Conservation (phyloP, 2,797 vertebrate species). For the Lacerta viridis region DNA sequence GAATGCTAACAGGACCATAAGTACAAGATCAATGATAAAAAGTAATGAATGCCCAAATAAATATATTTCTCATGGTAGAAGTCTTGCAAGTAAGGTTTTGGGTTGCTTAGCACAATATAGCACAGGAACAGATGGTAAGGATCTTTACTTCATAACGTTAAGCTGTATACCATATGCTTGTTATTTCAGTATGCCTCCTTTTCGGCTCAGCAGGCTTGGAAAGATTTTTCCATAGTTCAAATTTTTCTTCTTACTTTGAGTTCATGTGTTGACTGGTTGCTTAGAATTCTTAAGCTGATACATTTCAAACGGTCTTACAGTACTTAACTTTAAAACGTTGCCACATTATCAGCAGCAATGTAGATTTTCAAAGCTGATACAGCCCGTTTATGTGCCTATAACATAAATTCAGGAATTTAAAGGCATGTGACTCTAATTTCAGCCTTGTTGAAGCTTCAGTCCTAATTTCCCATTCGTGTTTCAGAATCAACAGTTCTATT, state of each 20-base stretch:
- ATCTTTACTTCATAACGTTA: constrained; percentile 54
- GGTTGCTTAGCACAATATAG: constrained; percentile 17
- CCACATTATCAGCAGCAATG: not conserved
- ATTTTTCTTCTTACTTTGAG: constrained; percentile 66
- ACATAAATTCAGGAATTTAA: not conserved
- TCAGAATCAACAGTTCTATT: not conserved
- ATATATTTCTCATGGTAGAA: not conserved
- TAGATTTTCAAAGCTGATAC: not conserved
- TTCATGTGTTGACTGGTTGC: constrained; percentile 50
- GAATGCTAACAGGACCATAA: not conserved
- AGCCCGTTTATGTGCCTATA: not conserved
- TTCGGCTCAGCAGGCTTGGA: constrained; percentile 32
- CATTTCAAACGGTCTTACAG: not conserved
- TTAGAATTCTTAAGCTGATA: constrained; percentile 57
- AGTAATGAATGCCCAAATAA: not conserved
- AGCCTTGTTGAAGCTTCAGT: not conserved
- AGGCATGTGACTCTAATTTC: not conserved
- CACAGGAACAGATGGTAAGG: not conserved
- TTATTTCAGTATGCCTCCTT: constrained; percentile 61
- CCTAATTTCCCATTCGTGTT: not conserved
- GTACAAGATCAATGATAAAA: not conserved
- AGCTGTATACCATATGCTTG: constrained; percentile 67
- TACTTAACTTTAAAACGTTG: constrained; percentile 30
- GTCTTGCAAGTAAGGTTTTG: constrained; percentile 1
- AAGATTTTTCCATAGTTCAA: constrained; percentile 63